Evolutionary conservation across 2,113 vertebrate genomes (phyloP), one percentile per base, ranked within the genome.

Genomic region (Rhinolophus ferrumequinum): DNA sequence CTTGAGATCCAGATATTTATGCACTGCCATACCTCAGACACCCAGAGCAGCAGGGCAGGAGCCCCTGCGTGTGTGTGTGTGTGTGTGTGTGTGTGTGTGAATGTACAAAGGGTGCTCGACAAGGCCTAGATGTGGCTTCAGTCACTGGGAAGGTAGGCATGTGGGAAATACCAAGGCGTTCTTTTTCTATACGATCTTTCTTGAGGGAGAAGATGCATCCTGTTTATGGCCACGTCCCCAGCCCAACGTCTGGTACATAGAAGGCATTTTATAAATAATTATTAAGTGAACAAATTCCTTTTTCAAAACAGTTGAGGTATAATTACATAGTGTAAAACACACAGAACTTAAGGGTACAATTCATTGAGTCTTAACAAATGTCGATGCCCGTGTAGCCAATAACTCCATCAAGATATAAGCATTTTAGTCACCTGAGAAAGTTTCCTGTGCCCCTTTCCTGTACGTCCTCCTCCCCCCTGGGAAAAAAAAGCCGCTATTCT

Each of bases 181-280:
- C 41, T 52, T 72, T 90, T 35, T 50, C 33, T 8, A 19, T 35
- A 70, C 60, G 54, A 90, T 92, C 70, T 90, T 77, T 79, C 72
- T 50, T 69, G 33, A 96, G 76, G 38, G 44, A 86, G 6, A 26
- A 1, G 9, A 8, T 47, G 13, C 28, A 0, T 26, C 44, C 30
- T 81, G 24, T 26, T 52, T 13, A 19, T 19, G 62, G 22, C n/a
- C 21, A 9, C 6, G 54, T 62, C 12, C n/a, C 22, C 13, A 79
- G 52, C 8, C 66, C 8, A 58, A 50, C 24, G 26, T 73, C 41
- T 60, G 81, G 22, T 69, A 56, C 30, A 41, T 28, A 85, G 77
- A 76, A 87, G 22, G 7, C 60, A 89, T 86, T 81, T 95, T 70
- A 22, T 84, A 80, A 84, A 76, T 89, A 85, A 88, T 81, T 26